Percentiles rank a stretch among this genome's conserved stretches.
These are phyloP conservation scores for Apodemus sylvaticus DNA, from an alignment of 2,113 vertebrate species.

Conservation along the genomic window DNA sequence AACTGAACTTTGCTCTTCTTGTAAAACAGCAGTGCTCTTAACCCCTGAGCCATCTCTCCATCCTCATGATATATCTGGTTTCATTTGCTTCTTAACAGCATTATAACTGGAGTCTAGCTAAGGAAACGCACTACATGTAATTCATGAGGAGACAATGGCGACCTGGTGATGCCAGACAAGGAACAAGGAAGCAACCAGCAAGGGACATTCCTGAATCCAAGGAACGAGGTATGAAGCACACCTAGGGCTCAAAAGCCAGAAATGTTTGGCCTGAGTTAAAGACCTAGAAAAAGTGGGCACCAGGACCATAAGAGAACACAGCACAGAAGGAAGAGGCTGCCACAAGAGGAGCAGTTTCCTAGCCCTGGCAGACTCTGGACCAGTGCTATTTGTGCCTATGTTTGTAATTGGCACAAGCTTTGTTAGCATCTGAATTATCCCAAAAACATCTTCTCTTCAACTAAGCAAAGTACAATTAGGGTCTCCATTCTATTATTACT, in stretches of 20 bases:
- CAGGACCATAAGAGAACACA: not conserved
- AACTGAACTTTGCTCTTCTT: not conserved
- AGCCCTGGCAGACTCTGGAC: not conserved
- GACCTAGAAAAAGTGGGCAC: not conserved
- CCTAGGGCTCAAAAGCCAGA: not conserved
- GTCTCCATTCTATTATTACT: not conserved
- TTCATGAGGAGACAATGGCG: not conserved
- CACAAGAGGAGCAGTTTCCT: not conserved
- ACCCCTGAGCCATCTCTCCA: not conserved
- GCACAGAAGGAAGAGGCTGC: not conserved
- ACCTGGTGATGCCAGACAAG: not conserved
- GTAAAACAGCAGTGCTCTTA: not conserved
- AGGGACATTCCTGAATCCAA: not conserved
- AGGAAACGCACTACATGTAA: not conserved
- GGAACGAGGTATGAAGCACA: not conserved
- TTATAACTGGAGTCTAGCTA: not conserved
- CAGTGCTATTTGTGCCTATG: not conserved
- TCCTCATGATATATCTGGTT: not conserved
- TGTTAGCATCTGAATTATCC: not conserved
- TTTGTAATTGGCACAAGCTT: not conserved
- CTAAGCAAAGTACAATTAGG: not conserved
- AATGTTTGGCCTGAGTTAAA: not conserved
- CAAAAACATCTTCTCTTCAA: not conserved
- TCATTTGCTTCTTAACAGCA: not conserved
- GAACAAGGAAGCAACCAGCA: not conserved